phyloP scores from a whole-genome alignment of 1,140 invertebrate species.

The Carcinoscorpius rotundicauda region DNA sequence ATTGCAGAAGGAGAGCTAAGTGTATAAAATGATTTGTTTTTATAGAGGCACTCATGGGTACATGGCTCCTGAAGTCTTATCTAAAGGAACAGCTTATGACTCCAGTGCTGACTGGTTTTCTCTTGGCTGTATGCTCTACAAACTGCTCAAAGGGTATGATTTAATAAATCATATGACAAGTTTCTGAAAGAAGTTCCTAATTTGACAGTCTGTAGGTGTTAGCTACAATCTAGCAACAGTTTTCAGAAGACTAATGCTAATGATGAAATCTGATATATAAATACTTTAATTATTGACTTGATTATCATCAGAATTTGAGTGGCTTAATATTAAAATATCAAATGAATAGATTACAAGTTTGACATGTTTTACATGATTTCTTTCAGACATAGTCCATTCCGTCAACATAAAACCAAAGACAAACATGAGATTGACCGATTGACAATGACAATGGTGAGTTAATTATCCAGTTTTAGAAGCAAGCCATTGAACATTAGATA shows the following conservation, averaged over 20 bases:
- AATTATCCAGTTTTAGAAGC: not conserved
- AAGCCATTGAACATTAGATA: too few relatives aligned
- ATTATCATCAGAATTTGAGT: too few relatives aligned
- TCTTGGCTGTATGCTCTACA: slow-evolving; percentile 99
- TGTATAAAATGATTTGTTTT: not conserved
- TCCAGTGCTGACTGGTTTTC: slow-evolving; percentile 99
- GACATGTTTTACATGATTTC: not conserved
- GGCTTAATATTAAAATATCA: too few relatives aligned
- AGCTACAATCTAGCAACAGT: too few relatives aligned
- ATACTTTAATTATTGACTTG: too few relatives aligned
- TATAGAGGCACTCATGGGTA: slow-evolving; percentile 95
- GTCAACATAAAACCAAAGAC: slow-evolving; percentile 99
- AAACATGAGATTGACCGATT: slow-evolving; percentile 99
- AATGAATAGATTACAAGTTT: too few relatives aligned
- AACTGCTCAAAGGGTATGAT: slow-evolving; percentile 81
- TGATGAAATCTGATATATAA: too few relatives aligned
- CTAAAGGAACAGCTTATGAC: slow-evolving; percentile 96
- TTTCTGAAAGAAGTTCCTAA: too few relatives aligned
- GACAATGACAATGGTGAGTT: slow-evolving; percentile 93
- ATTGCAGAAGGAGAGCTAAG: too few relatives aligned
- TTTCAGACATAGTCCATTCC: slow-evolving; percentile 82
- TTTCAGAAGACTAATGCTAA: too few relatives aligned
- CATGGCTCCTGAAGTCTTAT: slow-evolving; percentile 98
- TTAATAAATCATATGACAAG: slow-evolving; percentile 2
- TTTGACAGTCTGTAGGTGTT: not conserved